Evolutionary conservation across 2,113 vertebrate species (phyloP).

Genomic region (Cavia porcellus): DNA sequence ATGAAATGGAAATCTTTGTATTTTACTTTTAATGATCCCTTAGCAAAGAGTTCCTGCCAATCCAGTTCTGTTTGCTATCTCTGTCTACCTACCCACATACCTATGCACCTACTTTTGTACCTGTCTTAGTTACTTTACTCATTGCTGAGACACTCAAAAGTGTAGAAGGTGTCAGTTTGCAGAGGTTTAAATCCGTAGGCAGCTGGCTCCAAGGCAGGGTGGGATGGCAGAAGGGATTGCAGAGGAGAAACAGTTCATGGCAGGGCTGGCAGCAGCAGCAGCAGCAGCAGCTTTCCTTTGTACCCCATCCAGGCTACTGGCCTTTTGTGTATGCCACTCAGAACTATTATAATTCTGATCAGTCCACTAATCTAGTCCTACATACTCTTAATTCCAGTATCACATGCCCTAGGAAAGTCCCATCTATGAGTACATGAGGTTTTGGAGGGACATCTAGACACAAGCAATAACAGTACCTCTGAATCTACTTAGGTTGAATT

Average conservation of each 20-base stretch:
- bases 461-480: neutral
- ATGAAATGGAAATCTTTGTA: slow-evolving; percentile 38
- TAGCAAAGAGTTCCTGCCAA: slow-evolving; percentile 11
- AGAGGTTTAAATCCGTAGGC: neutral
- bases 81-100: neutral
- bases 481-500: neutral
- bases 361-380: neutral
- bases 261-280: neutral
- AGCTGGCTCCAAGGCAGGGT: neutral
- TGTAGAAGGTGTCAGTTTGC: neutral
- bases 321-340: neutral
- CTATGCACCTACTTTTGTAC: neutral
- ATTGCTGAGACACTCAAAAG: neutral
- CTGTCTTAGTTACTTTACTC: neutral
- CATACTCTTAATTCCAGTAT: neutral
- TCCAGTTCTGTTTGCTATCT: neutral
- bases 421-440: neutral
- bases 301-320: neutral
- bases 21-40: slow-evolving; percentile 27
- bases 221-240: neutral
- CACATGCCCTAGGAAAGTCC: neutral
- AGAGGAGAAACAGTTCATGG: neutral
- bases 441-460: neutral
- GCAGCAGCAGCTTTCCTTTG: neutral
- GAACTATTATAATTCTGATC: neutral